Evolutionary conservation across 2,113 vertebrate genomes (phyloP).

Genomic region (Numida meleagris): DNA sequence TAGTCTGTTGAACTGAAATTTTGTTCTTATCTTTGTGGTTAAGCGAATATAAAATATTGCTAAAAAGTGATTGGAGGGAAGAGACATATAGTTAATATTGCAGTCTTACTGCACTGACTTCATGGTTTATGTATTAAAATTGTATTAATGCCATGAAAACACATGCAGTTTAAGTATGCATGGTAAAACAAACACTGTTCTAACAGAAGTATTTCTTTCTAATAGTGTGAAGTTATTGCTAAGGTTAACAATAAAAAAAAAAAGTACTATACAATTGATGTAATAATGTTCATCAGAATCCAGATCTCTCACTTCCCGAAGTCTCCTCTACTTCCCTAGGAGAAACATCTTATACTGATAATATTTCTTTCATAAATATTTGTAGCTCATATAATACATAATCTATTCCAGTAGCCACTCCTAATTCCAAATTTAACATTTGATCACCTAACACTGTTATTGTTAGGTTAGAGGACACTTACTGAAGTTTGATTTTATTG

Average conservation of each 20-base stretch:
- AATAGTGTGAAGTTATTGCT: background rate
- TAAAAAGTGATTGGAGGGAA: background rate
- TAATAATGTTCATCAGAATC: background rate
- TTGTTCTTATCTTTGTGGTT: background rate
- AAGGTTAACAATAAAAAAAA: background rate
- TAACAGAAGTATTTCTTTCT: background rate
- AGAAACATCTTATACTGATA: background rate
- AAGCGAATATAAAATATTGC: background rate
- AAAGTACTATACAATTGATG: background rate
- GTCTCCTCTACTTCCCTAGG: background rate
- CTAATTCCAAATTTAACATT: background rate
- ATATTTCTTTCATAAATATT: background rate
- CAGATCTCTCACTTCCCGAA: background rate
- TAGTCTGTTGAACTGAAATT: background rate
- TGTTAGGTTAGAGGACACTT: background rate
- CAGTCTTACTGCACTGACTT: background rate
- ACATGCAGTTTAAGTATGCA: background rate
- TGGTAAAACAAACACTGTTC: background rate
- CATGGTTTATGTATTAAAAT: background rate
- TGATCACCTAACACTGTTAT: background rate
- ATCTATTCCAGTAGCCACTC: background rate
- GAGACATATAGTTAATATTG: background rate
- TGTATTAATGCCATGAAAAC: background rate
- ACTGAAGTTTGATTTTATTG: background rate
- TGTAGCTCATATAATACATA: background rate